Evolutionary conservation across 2,797 vertebrate species (phyloP), one percentile per base, ranked within the genome.

Genomic region (Oryzias dopingdopingensis): DNA sequence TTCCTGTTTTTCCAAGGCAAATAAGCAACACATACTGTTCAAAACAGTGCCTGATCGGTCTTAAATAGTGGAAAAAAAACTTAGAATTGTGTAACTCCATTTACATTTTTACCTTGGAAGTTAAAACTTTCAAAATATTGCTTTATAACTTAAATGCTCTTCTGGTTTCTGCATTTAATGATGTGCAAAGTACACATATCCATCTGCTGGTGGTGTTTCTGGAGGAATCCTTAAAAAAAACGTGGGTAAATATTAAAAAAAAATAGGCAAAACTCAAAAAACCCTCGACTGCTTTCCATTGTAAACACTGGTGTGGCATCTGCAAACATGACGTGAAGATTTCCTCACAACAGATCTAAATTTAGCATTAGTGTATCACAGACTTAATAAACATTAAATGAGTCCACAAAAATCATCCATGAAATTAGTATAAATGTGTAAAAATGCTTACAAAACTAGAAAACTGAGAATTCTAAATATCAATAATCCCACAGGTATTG

Each of bases 251-350:
- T 4, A 22, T 12, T 14, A 52, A 24, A 52, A 29, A 64, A 29
- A 66, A 65, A 66, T 23, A 63, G 26, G 55, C 32, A 41, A 46
- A 44, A 60, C 46, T 23, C 42, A 49, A 16, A 22, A 29, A 55
- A 2, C 20, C 7, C 17, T 20, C 5, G 42, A 16, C 22, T 49
- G 24, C 4, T 20, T 6, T 23, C 51, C 18, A 29, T 63, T 42
- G 32, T 51, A 71, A 74, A 76, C 68, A 76, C 70, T 71, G 47
- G 15, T 56, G 50, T 41, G 41, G 52, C 52, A 51, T 23, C 14
- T 59, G 37, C 42, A 47, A 29, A 51, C 32, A 42, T 47, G 49
- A 22, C 42, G 42, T 2, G 12, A 51, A 18, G 12, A 7, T 20
- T 40, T 43, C 5, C 17, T 44, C 16, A 45, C 6, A 49, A 41